A percentile compares a stretch with the other conserved stretches of the same genome.
Evolutionary conservation across 1,140 invertebrate genomes (phyloP).

Genomic region (Eulimnadia texana): DNA sequence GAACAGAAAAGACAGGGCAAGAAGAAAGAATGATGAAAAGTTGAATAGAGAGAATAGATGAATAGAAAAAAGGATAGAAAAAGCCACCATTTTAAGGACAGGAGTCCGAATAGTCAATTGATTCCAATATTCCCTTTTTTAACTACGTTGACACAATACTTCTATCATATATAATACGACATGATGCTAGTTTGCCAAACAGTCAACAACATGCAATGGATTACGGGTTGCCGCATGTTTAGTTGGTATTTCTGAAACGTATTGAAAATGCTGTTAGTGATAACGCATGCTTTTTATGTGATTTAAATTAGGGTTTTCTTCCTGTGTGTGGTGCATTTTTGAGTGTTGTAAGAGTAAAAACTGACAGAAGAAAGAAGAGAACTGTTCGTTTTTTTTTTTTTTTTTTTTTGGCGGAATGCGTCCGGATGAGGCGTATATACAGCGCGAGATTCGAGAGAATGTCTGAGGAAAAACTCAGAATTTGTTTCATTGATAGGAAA

Average conservation of each 20-base stretch:
- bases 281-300: background rate
- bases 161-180: background rate
- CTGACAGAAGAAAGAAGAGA: background rate
- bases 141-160: background rate
- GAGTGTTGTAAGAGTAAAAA: background rate
- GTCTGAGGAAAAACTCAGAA: background rate
- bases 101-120: conserved; percentile 2
- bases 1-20: background rate
- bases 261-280: too few relatives aligned
- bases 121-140: background rate
- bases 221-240: too few relatives aligned
- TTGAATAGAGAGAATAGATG: background rate
- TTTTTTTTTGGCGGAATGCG: too few relatives aligned
- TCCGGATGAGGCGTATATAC: background rate
- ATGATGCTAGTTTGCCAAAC: too few relatives aligned
- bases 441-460: background rate
- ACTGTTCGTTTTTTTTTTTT: too few relatives aligned
- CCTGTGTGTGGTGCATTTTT: too few relatives aligned
- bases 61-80: conserved; percentile 13
- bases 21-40: conserved; percentile 12
- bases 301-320: too few relatives aligned
- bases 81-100: background rate
- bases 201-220: too few relatives aligned
- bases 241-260: too few relatives aligned
- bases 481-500: background rate